phyloP scores from a whole-genome alignment of 2,113 vertebrate species.

The Poicephalus meyeri region DNA sequence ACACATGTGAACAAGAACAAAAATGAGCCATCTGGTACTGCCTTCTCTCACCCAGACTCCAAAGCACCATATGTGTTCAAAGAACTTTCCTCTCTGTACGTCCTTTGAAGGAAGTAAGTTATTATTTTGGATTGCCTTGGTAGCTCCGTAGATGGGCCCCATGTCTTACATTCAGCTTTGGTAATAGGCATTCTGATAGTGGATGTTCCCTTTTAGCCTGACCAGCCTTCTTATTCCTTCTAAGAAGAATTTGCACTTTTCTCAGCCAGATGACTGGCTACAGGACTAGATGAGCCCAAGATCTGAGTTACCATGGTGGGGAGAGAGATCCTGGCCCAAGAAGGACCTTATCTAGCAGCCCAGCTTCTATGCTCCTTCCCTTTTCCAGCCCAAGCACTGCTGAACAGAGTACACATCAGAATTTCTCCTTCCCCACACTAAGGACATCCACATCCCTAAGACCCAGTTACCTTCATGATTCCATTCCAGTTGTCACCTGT shows the following conservation, averaged over 20 bases:
- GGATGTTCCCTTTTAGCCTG: not conserved
- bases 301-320: not conserved
- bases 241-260: not conserved
- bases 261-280: not conserved
- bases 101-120: not conserved
- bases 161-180: not conserved
- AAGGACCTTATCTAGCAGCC: not conserved
- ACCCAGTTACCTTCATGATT: constrained; percentile 93
- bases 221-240: not conserved
- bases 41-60: not conserved
- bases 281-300: not conserved
- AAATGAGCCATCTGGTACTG: not conserved
- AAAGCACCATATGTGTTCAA: not conserved
- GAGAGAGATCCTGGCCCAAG: not conserved
- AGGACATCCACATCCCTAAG: not conserved
- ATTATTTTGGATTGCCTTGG: not conserved
- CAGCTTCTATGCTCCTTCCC: not conserved
- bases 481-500: constrained; percentile 99
- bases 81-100: not conserved
- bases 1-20: not conserved
- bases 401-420: not conserved
- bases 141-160: not conserved
- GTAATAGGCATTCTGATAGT: not conserved
- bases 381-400: not conserved
- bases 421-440: not conserved